Conservation (phyloP, 2,888 invertebrate species). For the Conops quadrifasciatus region DNA sequence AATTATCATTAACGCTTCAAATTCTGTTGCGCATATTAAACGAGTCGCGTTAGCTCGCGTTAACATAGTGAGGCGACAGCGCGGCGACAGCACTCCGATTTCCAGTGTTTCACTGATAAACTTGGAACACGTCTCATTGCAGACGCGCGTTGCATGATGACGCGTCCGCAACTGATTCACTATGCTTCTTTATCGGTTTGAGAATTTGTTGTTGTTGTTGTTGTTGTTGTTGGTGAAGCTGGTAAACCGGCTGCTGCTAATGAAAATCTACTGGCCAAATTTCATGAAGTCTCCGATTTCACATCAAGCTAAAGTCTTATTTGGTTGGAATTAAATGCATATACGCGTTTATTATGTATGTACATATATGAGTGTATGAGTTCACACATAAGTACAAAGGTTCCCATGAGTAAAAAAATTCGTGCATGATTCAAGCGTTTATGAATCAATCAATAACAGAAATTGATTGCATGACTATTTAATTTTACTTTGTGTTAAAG, state of each 20-base stretch:
- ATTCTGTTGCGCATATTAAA: not conserved
- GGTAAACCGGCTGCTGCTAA: no score
- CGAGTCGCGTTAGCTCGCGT: no score
- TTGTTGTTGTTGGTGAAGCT: not conserved
- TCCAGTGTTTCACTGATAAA: slow-evolving; percentile 3
- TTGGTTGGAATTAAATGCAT: no score
- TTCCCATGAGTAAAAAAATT: no score
- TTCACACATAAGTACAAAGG: no score
- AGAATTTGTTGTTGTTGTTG: not conserved
- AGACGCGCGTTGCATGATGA: not conserved
- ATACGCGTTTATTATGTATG: no score
- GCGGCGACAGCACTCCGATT: not conserved
- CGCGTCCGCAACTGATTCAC: not conserved
- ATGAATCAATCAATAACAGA: no score
- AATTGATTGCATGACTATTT: no score
- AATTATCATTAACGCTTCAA: not conserved
- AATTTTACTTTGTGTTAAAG: no score
- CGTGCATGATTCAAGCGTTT: no score
- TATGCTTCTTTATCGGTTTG: slow-evolving; percentile 1
- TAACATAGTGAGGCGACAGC: not conserved
- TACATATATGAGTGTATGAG: no score
- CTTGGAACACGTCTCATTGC: not conserved
- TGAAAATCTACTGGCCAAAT: not conserved
- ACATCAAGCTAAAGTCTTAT: no score
- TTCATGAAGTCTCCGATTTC: slow-evolving; percentile 7